phyloP scores from a whole-genome alignment of 2,113 vertebrate species.

The Nansenia antarctica region DNA sequence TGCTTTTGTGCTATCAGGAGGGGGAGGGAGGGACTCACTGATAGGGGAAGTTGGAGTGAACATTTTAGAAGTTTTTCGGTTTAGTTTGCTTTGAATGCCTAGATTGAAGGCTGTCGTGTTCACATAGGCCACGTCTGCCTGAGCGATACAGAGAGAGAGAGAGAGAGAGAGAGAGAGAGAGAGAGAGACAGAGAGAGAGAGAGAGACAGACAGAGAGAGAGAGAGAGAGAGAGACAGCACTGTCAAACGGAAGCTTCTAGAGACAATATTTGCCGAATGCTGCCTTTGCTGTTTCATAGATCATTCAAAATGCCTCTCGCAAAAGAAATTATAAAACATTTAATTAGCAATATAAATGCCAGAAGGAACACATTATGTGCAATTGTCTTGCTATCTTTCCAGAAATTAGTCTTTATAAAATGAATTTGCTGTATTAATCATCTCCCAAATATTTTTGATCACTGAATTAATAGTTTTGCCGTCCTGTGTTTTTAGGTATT shows the following conservation, averaged over 20 bases:
- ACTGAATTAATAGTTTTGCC: conserved; percentile 99
- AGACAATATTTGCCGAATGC: conserved; percentile 67
- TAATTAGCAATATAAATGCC: conserved; percentile 99
- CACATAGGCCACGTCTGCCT: neutral
- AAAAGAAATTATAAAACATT: conserved; percentile 92
- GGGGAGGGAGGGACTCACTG: neutral
- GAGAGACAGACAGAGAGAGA: conserved; percentile 42
- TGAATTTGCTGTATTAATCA: conserved; percentile 99
- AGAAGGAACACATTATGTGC: conserved; percentile 89
- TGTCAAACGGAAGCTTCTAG: conserved; percentile 26
- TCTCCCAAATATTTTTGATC: conserved; percentile 99
- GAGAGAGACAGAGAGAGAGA: conserved; percentile 6
- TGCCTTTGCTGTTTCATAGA: conserved; percentile 75
- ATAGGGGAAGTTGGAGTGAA: conserved; percentile 8
- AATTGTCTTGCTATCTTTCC: conserved; percentile 99
- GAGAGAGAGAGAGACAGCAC: conserved; percentile 19
- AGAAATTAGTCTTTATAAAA: conserved; percentile 99
- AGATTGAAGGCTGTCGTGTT: neutral
- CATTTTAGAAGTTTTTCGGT: neutral
- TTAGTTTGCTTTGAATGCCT: conserved; percentile 28
- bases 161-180: too few species aligned
- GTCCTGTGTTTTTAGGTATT: conserved; percentile 82
- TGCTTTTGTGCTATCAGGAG: conserved; percentile 52
- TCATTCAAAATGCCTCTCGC: conserved; percentile 83
- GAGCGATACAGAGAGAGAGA: too few species aligned